Base-by-base conservation (phyloP, 2,113 vertebrate genomes). In the Tor tambroides region DNA sequence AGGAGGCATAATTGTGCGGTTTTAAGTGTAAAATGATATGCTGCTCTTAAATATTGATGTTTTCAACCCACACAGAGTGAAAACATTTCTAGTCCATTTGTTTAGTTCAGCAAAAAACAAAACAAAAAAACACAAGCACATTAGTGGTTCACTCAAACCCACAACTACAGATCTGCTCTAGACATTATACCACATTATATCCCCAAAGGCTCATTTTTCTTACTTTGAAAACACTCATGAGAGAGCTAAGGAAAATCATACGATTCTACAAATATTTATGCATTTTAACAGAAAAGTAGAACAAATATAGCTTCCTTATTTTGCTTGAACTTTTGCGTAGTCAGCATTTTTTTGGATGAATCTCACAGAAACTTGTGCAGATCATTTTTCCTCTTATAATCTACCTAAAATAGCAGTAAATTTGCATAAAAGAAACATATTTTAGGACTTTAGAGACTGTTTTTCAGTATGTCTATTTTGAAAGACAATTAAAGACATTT, bases 11-110 rank as follows among this genome's bases (percentile, higher is more conserved):
- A 69, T 67, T 78, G 75, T 78, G 84, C 26, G 6, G 2, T 65
- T 85, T 85, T 85, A 76, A 65, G 35, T 59, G 56, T 43, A 77
- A 85, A 67, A 65, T 67, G 41, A 85, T 46, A 86, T 38, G 59
- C 56, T 51, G 56, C 59, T 65, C 30, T 86, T 80, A 86, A 46
- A 46, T 80, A 80, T 69, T 72, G 32, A 80, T 80, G 77, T 67
- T 80, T 67, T 21, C 63, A 65, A 85, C 75, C 41, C 74, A 85
- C 43, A 9, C 84, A 67, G 59, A 67, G 59, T 35, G 38, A 46
- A 77, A 78, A 59, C 72, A 43, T 35, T 78, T 79, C n/a, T 35
- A 78, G 38, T 78, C 56, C 38, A 65, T 46, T 65, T 65, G 17
- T 69, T 30, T 46, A 49, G 72, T 77, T 63, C 51, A n/a, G 19